These are phyloP conservation scores for Orthonyx spaldingii DNA, from an alignment of 2,113 vertebrate species.

Conservation along the genomic window DNA sequence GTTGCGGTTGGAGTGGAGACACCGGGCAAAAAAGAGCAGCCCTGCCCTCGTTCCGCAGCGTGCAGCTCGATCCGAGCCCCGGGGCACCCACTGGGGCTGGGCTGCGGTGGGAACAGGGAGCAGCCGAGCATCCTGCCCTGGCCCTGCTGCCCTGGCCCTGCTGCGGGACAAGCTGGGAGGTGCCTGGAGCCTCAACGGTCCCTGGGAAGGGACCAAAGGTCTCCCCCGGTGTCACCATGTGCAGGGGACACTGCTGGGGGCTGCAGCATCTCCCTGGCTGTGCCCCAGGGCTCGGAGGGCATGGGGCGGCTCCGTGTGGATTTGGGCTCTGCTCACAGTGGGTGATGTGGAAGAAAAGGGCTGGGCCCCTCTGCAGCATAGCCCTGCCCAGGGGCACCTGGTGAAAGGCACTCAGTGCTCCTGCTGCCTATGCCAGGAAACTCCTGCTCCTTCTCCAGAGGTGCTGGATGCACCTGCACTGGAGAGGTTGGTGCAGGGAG, in stretches of 20 bases:
- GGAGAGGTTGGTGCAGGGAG: neutral
- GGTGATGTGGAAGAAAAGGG: neutral
- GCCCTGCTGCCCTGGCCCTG: too few species aligned
- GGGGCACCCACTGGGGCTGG: neutral
- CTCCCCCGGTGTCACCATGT: rapidly evolving
- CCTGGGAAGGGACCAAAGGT: neutral
- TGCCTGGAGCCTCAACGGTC: neutral
- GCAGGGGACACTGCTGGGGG: neutral
- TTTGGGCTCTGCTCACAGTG: neutral
- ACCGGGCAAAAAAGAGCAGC: neutral
- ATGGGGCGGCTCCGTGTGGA: neutral
- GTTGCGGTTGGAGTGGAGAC: neutral
- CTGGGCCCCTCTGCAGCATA: rapidly evolving
- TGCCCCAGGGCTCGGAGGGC: neutral
- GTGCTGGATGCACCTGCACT: neutral
- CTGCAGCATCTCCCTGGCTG: neutral
- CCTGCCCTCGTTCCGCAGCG: neutral
- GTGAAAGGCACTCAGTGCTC: neutral
- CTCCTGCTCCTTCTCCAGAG: neutral
- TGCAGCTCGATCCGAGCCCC: neutral
- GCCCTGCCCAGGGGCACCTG: neutral
- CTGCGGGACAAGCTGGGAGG: neutral
- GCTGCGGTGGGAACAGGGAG: neutral
- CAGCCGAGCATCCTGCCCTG: neutral
- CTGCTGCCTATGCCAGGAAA: neutral